These are phyloP conservation scores for Chrysogorgia sp. DNA, from an alignment of 92 coral and sea anemone species.

Conservation along the genomic window DNA sequence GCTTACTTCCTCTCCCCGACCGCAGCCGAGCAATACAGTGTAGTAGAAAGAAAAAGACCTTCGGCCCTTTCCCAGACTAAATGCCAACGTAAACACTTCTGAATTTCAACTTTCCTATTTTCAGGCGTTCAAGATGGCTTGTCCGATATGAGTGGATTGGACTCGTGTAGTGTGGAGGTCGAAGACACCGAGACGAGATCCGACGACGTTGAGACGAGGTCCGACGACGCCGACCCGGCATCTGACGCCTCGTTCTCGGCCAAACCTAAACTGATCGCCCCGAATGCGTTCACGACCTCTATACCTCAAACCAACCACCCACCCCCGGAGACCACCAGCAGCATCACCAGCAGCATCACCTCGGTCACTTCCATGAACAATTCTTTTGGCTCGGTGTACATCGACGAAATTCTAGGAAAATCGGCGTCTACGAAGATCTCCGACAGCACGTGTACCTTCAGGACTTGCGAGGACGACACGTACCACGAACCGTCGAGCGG, in stretches of 20 bases:
- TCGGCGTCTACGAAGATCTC: not conserved
- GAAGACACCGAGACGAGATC: slow-evolving; percentile 68
- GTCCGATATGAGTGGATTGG: slow-evolving; percentile 94
- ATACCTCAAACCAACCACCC: slow-evolving; percentile 14
- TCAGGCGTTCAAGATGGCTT: slow-evolving; percentile 82
- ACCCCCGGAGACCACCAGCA: slow-evolving; percentile 58
- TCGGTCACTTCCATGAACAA: slow-evolving; percentile 72
- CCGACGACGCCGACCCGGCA: slow-evolving; percentile 68
- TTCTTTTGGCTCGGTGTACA: slow-evolving; percentile 57
- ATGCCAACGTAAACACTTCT: not conserved
- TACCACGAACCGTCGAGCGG: slow-evolving; percentile 11
- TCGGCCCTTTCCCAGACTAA: too few species aligned
- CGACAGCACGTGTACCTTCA: slow-evolving; percentile 3
- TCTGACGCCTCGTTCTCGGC: slow-evolving; percentile 59
- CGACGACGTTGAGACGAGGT: slow-evolving; percentile 40
- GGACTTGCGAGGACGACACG: slow-evolving; percentile 25
- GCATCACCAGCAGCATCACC: slow-evolving; percentile 80
- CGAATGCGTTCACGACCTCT: slow-evolving; percentile 74
- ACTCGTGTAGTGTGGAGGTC: slow-evolving; percentile 81
- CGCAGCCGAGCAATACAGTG: too few species aligned
- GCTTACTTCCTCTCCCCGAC: too few species aligned
- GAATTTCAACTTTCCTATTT: not conserved
- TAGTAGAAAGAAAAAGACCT: too few species aligned
- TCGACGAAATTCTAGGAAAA: slow-evolving; percentile 56
- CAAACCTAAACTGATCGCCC: slow-evolving; percentile 75